These are phyloP conservation scores for Autographa gamma DNA, from an alignment of 2,888 invertebrate species.

Conservation along the genomic window DNA sequence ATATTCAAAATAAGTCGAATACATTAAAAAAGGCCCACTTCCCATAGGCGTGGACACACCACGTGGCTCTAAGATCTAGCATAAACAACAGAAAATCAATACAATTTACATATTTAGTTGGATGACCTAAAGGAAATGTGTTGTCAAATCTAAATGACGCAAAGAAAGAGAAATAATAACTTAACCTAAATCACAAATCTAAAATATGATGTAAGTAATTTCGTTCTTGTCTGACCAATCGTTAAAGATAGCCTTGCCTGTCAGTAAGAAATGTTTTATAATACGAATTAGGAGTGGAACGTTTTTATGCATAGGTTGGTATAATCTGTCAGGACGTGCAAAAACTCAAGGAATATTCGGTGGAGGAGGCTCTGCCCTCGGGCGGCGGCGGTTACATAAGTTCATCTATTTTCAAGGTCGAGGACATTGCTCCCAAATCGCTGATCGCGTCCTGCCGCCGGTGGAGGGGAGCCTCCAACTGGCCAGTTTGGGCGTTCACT, in stretches of 20 bases:
- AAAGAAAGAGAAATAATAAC: conserved; percentile 1
- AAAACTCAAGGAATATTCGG: conserved; percentile 85
- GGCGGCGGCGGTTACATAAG: conserved; percentile 85
- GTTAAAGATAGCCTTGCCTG: not conserved
- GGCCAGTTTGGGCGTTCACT: conserved; percentile 82
- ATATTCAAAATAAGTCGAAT: not conserved
- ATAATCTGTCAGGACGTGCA: conserved; percentile 79
- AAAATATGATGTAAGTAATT: not conserved
- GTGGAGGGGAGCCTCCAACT: conserved; percentile 76
- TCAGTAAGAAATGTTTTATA: conserved; percentile 14
- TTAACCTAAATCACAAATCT: conserved; percentile 9
- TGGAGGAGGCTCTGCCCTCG: conserved; percentile 81
- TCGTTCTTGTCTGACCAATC: not conserved
- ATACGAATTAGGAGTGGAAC: conserved; percentile 36
- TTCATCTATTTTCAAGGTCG: conserved; percentile 89
- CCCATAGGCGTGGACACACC: conserved; percentile 17
- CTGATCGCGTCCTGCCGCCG: conserved; percentile 83
- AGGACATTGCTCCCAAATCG: conserved; percentile 88
- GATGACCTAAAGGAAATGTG: not conserved
- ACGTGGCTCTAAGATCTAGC: conserved; percentile 30
- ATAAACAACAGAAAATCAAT: conserved; percentile 21
- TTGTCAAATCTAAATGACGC: conserved; percentile 10
- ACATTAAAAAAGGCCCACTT: conserved; percentile 8
- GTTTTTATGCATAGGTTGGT: conserved; percentile 63
- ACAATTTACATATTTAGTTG: conserved; percentile 15